A percentile compares a stretch with the other conserved stretches of the same genome.
Conservation (phyloP, 2,888 invertebrate species). For the Dermolepida albohirtum region DNA sequence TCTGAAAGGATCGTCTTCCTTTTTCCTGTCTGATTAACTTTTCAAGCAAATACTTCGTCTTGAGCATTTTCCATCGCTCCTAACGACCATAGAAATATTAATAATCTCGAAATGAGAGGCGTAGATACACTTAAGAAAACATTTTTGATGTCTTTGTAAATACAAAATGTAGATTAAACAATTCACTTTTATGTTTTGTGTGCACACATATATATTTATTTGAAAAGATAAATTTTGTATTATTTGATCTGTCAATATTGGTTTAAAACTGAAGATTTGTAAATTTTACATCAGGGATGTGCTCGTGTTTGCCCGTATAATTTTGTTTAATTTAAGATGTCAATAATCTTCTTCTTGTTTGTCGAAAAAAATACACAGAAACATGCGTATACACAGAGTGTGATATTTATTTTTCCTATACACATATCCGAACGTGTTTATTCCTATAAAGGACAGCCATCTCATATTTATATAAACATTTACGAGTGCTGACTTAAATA, state of each 20-base stretch:
- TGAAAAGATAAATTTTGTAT: conserved; percentile 38
- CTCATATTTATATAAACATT: too few species aligned
- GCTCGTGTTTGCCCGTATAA: conserved; percentile 21
- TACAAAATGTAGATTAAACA: conserved; percentile 32
- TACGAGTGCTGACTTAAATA: too few species aligned
- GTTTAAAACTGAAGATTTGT: conserved; percentile 36
- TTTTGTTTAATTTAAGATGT: conserved; percentile 28
- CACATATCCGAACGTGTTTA: too few species aligned
- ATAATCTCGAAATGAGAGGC: background rate
- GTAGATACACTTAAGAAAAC: conserved; percentile 23
- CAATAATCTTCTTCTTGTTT: conserved; percentile 25
- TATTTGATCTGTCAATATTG: conserved; percentile 41
- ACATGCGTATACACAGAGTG: too few species aligned
- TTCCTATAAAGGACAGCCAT: too few species aligned
- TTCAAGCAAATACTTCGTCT: too few species aligned
- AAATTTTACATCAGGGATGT: conserved; percentile 8
- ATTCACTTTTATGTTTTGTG: conserved; percentile 1
- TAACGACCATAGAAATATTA: too few species aligned
- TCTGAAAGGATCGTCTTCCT: too few species aligned
- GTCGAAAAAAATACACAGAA: conserved; percentile 14
- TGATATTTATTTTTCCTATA: too few species aligned
- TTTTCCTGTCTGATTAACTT: too few species aligned
- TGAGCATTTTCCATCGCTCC: too few species aligned
- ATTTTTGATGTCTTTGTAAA: conserved; percentile 33
- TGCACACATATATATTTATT: conserved; percentile 18